Conservation (phyloP, 2,888 invertebrate genomes). For the Amphipoea oculea region DNA sequence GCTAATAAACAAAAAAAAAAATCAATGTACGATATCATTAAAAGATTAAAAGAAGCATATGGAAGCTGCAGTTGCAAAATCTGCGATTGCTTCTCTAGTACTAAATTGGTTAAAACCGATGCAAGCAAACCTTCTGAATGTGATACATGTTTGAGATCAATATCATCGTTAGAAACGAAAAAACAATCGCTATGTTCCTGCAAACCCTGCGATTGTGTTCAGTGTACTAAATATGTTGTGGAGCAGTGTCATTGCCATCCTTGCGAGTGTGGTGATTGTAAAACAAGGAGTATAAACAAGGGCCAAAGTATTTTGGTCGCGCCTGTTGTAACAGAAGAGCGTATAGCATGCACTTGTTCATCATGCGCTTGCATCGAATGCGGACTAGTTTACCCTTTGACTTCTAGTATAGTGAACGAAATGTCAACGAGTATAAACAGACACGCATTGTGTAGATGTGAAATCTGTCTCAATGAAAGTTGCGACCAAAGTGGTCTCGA, state of each 20-base stretch:
- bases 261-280: conserved; percentile 75
- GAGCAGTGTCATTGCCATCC: conserved; percentile 73
- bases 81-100: conserved; percentile 78
- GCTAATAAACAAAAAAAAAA: conserved; percentile 35
- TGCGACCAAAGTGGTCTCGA: conserved; percentile 71
- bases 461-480: conserved; percentile 71
- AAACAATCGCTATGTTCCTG: conserved; percentile 68
- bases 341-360: conserved; percentile 73
- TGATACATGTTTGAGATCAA: conserved; percentile 65
- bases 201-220: conserved; percentile 70
- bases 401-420: conserved; percentile 70
- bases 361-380: conserved; percentile 80
- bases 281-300: conserved; percentile 44
- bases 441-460: conserved; percentile 73
- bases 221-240: conserved; percentile 46
- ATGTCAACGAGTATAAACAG: conserved; percentile 74
- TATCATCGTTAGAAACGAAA: conserved; percentile 31
- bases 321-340: conserved; percentile 65
- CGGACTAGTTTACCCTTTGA: conserved; percentile 62
- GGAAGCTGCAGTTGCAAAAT: conserved; percentile 84
- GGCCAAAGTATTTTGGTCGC: conserved; percentile 68
- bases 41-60: conserved; percentile 80
- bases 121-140: conserved; percentile 75
- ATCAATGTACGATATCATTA: conserved; percentile 74
- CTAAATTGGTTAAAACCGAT: conserved; percentile 60